Base-by-base conservation (phyloP, 2,888 invertebrate genomes). In the Tortrix viridana region DNA sequence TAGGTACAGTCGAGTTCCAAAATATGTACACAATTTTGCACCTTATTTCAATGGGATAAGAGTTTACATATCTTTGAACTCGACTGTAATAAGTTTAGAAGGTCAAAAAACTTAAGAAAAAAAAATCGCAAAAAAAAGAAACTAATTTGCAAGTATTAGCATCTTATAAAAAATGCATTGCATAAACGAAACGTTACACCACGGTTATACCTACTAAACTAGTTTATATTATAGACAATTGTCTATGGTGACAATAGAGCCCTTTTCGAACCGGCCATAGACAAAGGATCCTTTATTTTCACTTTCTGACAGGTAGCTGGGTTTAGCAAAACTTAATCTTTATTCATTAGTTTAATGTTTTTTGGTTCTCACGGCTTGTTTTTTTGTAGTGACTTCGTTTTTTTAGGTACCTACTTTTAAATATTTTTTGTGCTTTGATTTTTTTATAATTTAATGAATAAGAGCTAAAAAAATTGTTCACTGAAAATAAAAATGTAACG, bases 241-340 rank as follows among this genome's bases (percentile, higher is more conserved):
- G 53, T 53, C 22, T 53, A 41, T 41, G 32, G 37, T 18, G 32
- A 62, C 56, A 62, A 57, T 57, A 18, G 18, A 20, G 19, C 56
- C 62, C 56, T 56, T 62, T 62, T 50, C 37, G 48, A 44, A 44
- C 47, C 48, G 49, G 48, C 38, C 50, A 20, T 22, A 6, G 46
- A 62, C 56, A 62, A 62, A 46, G 19, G 50, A 41, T 37, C 18
- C 20, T 22, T 47, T 37, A 19, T 50, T 52, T 53, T 53, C 19
- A 55, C 62, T 52, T 62, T 62, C 62, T 57, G 38, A 46, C 62
- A 62, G 62, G 62, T 53, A 53, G 53, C 19, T 38, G n/a, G 23
- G 46, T 53, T 58, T 44, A 37, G 38, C 32, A 41, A 16, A 60
- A 58, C 58, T 46, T 20, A 20, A 49, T 61, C 22, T 56, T 61